Base-by-base conservation (phyloP, 2,113 vertebrate genomes). In the Pao palembangensis region DNA sequence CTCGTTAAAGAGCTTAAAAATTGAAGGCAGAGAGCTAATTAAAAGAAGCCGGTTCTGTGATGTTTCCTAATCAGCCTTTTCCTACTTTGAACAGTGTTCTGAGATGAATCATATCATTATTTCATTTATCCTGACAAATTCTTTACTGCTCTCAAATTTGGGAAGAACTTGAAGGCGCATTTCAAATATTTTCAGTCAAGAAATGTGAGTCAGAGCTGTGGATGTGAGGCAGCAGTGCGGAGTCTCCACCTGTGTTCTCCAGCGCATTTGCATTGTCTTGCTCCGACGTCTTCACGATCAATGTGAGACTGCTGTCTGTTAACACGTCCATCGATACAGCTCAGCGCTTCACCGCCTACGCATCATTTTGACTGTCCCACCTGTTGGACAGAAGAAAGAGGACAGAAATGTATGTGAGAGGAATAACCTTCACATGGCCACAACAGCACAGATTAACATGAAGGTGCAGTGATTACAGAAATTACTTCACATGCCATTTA, bases 321-420 rank as follows among this genome's bases (percentile, higher is more conserved):
- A 94, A 92, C 91, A 93, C 93, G 91, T 97, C 96, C 96, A 98
- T 98, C 93, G 96, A 93, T 94, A 92, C 88, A 92, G 91, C 85
- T 86, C 89, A 85, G 83, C 85, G 90, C 84, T 91, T 90, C 88
- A 92, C 90, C 92, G 91, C 92, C 92, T 92, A 93, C 91, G 88
- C 91, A 92, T 91, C 91, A 88, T 91, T 93, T 91, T 82, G 89
- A 88, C 87, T 87, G 88, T 90, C 80, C 90, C 91, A 93, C 92
- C 95, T 98, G 91, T 78, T 87, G 80, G 89, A 57, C 57, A 55
- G 47, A 51, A 60, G 6, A 20, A 42, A 58, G 44, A 75, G 48
- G 52, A 69, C 3, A 64, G 23, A 68, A 44, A 80, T 51, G 54
- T 19, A 62, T 0, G 53, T 69, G 57, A 69, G 63, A 34, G 17